Evolutionary conservation across 2,797 vertebrate genomes (phyloP).

Genomic region (Sternarchorhynchus goeldii): DNA sequence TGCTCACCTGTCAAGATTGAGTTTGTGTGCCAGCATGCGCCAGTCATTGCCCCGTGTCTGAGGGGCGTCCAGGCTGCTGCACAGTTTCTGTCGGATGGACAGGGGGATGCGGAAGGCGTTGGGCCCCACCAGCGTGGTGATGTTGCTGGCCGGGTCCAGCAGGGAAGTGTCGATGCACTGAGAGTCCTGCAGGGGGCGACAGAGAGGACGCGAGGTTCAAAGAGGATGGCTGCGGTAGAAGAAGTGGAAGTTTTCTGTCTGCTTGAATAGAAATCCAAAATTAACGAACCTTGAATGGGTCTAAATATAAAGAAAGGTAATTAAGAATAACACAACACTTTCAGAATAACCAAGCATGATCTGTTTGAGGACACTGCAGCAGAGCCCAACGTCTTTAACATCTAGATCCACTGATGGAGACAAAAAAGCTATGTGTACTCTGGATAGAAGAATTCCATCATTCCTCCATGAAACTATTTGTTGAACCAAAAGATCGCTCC

Average conservation of each 20-base stretch:
- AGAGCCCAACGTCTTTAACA: no score
- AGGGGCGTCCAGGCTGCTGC: constrained; percentile 93
- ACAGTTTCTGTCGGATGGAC: constrained; percentile 94
- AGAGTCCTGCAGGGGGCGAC: constrained; percentile 78
- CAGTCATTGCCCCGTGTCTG: constrained; percentile 96
- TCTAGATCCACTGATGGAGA: no score
- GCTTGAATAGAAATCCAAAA: background rate
- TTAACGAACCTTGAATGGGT: no score
- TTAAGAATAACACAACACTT: no score
- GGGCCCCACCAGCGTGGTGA: constrained; percentile 90
- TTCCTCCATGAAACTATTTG: constrained; percentile 19
- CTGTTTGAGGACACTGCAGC: no score
- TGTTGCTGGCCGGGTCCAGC: constrained; percentile 85
- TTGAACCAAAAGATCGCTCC: background rate
- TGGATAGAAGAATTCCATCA: constrained; percentile 5
- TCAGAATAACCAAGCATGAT: no score
- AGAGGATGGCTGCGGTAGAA: background rate
- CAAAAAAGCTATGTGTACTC: background rate
- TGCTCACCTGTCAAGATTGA: constrained; percentile 91
- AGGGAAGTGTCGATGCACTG: constrained; percentile 87
- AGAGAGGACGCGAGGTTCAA: constrained; percentile 25
- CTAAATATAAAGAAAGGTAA: no score
- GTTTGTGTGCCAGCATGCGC: constrained; percentile 96
- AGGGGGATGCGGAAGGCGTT: constrained; percentile 94
- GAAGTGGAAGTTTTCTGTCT: background rate